Conservation (phyloP, 2,888 invertebrate genomes). For the Volucella inanis region DNA sequence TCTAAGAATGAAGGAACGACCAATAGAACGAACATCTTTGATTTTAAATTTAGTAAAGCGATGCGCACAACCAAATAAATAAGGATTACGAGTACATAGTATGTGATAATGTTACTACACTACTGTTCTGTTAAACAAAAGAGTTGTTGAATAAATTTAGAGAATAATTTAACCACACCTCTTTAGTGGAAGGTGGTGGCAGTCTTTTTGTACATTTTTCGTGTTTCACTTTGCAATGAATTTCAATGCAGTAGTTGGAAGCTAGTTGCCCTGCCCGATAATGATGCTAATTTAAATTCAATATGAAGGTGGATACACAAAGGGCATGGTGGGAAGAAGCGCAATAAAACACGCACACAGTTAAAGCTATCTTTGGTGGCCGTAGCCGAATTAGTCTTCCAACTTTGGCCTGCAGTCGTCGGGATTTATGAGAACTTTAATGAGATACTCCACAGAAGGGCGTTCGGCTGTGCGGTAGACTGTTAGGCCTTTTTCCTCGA, state of each 20-base stretch:
- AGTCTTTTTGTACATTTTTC: slow-evolving; percentile 52
- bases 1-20: slow-evolving; percentile 41
- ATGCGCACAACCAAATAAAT: slow-evolving; percentile 64
- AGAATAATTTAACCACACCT: slow-evolving; percentile 28
- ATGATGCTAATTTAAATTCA: slow-evolving; percentile 52
- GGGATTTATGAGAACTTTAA: slow-evolving; percentile 83
- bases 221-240: slow-evolving; percentile 9
- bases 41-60: slow-evolving; percentile 31
- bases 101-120: slow-evolving; percentile 62
- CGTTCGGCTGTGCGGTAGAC: slow-evolving; percentile 84
- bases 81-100: slow-evolving; percentile 31
- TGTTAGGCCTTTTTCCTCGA: slow-evolving; percentile 82
- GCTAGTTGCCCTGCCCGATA: slow-evolving; percentile 5
- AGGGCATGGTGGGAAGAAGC: slow-evolving; percentile 1
- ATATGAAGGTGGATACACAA: slow-evolving; percentile 1
- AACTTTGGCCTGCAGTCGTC: slow-evolving; percentile 77
- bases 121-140: slow-evolving; percentile 38
- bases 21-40: neutral
- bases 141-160: slow-evolving; percentile 52
- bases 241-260: too few relatives aligned
- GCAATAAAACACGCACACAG: neutral
- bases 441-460: slow-evolving; percentile 84
- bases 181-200: slow-evolving; percentile 37
- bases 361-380: neutral
- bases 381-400: slow-evolving; percentile 35